These are phyloP conservation scores for Drosophila helvetica DNA, from an alignment of 2,888 invertebrate genomes.

Conservation along the genomic window DNA sequence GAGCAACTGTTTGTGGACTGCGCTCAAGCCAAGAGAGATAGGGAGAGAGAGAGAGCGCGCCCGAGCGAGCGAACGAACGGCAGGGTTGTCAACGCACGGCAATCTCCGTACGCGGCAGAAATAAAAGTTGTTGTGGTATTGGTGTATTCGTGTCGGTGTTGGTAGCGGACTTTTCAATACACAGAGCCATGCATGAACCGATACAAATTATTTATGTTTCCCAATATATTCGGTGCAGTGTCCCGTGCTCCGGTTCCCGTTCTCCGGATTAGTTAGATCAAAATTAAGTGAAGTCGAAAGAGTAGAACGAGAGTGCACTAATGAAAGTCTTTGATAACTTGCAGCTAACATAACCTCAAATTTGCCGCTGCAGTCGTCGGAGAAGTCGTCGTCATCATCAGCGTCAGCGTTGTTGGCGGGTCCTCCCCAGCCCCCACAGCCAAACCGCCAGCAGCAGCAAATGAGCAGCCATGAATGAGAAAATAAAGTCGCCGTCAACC, in stretches of 20 bases:
- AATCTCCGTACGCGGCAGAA: slow-evolving; percentile 68
- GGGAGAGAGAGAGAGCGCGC: slow-evolving; percentile 28
- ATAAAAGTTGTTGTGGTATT: slow-evolving; percentile 52
- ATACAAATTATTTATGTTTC: slow-evolving; percentile 60
- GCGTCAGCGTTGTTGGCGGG: slow-evolving; percentile 73
- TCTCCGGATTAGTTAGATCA: slow-evolving; percentile 28
- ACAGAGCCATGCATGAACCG: slow-evolving; percentile 51
- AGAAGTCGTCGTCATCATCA: slow-evolving; percentile 75
- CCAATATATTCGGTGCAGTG: slow-evolving; percentile 1
- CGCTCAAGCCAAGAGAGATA: slow-evolving; percentile 18
- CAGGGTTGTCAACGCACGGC: slow-evolving; percentile 67
- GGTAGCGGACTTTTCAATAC: slow-evolving; percentile 71
- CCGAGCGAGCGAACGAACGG: slow-evolving; percentile 31
- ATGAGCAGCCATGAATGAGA: slow-evolving; percentile 80
- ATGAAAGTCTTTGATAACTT: slow-evolving; percentile 63
- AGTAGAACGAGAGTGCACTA: slow-evolving; percentile 22
- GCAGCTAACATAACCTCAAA: slow-evolving; percentile 80
- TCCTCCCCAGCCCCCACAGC: slow-evolving; percentile 53
- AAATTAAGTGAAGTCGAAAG: slow-evolving; percentile 36
- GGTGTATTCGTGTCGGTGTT: slow-evolving; percentile 47
- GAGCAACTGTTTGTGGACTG: slow-evolving; percentile 6
- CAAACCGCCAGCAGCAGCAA: slow-evolving; percentile 56
- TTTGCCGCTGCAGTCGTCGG: slow-evolving; percentile 82
- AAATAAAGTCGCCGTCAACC: slow-evolving; percentile 83
- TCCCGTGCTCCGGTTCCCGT: slow-evolving; percentile 6